Conservation (phyloP, 2,113 vertebrate species). For the Meles meles region DNA sequence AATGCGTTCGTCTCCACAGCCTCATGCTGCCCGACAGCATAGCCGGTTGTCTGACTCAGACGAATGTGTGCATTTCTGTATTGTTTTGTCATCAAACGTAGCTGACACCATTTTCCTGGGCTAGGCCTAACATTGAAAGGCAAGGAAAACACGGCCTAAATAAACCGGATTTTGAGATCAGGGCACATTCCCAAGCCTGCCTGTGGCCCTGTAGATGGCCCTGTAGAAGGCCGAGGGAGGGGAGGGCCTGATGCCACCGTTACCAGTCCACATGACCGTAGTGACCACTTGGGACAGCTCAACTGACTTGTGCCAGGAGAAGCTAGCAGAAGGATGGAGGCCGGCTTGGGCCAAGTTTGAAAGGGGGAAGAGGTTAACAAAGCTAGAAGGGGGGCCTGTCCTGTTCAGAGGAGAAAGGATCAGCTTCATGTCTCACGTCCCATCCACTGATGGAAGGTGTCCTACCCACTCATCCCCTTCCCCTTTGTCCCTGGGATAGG, state of each 20-base stretch:
- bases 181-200: neutral
- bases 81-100: neutral
- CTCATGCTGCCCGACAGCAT: neutral
- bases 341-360: neutral
- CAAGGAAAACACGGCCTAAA: neutral
- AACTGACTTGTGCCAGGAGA: neutral
- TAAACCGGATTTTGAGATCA: neutral
- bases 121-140: neutral
- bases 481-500: conserved; percentile 48
- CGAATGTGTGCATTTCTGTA: neutral
- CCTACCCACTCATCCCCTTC: neutral
- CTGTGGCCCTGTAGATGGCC: neutral
- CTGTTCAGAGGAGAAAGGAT: neutral
- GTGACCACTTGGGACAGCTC: neutral
- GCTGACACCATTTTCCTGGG: neutral
- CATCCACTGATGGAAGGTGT: accelerated
- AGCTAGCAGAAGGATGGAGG: neutral
- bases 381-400: neutral
- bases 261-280: accelerated
- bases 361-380: neutral
- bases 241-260: neutral
- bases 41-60: neutral
- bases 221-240: neutral
- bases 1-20: too few species aligned
- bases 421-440: neutral